These are phyloP conservation scores for Acholoe squamosa DNA, from an alignment of 2,888 invertebrate species.

Conservation along the genomic window DNA sequence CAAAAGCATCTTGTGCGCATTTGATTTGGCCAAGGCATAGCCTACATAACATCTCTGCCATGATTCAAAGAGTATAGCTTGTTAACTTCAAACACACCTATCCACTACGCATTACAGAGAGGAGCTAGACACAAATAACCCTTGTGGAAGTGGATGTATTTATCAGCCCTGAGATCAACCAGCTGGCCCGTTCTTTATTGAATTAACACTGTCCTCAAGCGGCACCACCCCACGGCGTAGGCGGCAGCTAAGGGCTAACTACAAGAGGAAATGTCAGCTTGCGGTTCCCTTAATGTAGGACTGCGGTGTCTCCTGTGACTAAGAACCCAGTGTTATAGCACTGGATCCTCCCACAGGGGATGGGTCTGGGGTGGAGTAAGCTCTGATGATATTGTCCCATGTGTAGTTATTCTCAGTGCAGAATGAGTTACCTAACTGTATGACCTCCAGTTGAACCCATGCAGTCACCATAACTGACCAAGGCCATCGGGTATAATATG, in stretches of 20 bases:
- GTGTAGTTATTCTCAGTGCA: too few relatives aligned
- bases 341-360: too few relatives aligned
- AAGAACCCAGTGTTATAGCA: not conserved
- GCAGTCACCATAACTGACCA: not conserved
- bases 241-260: not conserved
- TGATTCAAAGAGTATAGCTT: too few relatives aligned
- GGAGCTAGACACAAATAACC: not conserved
- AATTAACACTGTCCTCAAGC: not conserved
- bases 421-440: not conserved
- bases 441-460: conserved; percentile 13
- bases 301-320: not conserved
- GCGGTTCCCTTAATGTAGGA: not conserved
- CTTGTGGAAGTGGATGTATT: not conserved
- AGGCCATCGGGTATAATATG: not conserved
- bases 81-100: too few relatives aligned
- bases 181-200: not conserved
- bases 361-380: too few relatives aligned
- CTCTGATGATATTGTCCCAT: too few relatives aligned
- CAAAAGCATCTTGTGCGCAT: too few relatives aligned
- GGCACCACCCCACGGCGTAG: not conserved
- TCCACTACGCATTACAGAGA: not conserved
- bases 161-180: not conserved
- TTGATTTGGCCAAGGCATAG: too few relatives aligned
- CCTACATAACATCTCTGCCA: too few relatives aligned
- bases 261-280: not conserved